Base-by-base conservation (phyloP, 1,140 invertebrate genomes). In the Gonioctena quinquepunctata region DNA sequence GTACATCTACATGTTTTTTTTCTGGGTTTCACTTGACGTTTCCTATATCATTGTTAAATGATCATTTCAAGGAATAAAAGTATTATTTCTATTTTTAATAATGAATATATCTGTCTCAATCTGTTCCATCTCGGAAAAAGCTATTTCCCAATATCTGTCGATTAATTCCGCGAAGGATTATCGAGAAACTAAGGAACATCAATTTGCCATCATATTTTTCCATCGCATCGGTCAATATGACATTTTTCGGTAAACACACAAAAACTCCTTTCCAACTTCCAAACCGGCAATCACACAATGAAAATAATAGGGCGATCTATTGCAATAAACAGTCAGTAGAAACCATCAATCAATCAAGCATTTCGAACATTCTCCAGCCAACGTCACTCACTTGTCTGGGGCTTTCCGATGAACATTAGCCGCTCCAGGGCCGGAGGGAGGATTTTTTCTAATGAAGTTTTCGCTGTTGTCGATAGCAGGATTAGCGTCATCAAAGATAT, bases 331-430 rank as follows among this genome's bases (percentile, higher is more conserved):
- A 63, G 61, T 66, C 62, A 49, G 69, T 54, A 27, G 64, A 50
- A 71, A 71, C 57, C 65, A 71, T 71, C 65, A 57, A 71, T 71
- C 70, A 71, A 71, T 71, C 70, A 71, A 63, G 54, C 23, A 70
- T 70, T 59, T 52, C 64, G 60, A 66, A 66, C 70, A 63, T 71
- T 67, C 65, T 48, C 50, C 61, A 61, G 66, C 33, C 48, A 54
- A 67, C 70, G 70, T 67, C 70, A 71, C 59, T 71, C 65, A 71
- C 70, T 67, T 71, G 70, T 71, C 70, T 54, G 23, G 16, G 21
- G 59, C 63, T 71, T 71, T 71, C 27, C 70, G 56, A 22, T 18
- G 11, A 52, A 50, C 63, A 66, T 71, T 66, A 56, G 22, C 52
- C 18, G 52, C 11, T 3, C 18, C 18, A 56, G 18, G 52, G 3